A percentile compares a stretch with the other conserved stretches of the same genome.
Conservation (phyloP, 1,140 invertebrate species). For the Leptinotarsa texana region DNA sequence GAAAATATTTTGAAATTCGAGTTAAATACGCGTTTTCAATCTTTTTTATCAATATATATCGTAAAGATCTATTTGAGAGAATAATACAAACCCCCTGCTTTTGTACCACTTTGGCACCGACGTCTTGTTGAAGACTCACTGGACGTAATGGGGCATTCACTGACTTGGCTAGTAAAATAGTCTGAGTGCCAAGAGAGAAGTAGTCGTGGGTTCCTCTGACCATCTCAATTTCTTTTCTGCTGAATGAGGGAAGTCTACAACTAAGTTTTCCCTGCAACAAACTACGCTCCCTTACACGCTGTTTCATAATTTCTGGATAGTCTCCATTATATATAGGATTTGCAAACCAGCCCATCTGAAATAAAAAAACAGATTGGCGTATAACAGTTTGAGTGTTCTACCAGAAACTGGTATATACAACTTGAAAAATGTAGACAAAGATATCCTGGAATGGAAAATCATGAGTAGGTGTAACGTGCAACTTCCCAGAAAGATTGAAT, state of each 20-base stretch:
- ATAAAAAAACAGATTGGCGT: neutral
- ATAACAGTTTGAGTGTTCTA: neutral
- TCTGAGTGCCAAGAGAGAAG: slow-evolving; percentile 1
- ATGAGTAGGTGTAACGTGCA: neutral
- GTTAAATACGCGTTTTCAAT: too few species aligned
- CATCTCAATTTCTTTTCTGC: neutral
- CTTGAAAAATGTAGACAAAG: neutral
- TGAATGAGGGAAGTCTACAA: slow-evolving; percentile 16
- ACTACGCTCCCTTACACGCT: neutral
- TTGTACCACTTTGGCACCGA: neutral
- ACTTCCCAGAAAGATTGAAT: neutral
- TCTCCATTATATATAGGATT: slow-evolving; percentile 61
- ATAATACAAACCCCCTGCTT: neutral
- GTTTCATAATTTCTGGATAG: slow-evolving; percentile 21
- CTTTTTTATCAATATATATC: too few species aligned
- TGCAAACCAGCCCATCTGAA: slow-evolving; percentile 6
- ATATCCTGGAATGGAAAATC: neutral
- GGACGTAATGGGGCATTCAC: too few species aligned
- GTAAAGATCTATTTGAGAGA: too few species aligned
- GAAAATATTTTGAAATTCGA: too few species aligned
- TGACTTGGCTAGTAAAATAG: neutral
- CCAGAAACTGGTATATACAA: neutral
- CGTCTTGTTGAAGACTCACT: neutral
- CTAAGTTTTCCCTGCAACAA: neutral
- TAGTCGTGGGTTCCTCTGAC: slow-evolving; percentile 20